Evolutionary conservation across 2,113 vertebrate genomes (phyloP).

Genomic region (Dromiciops gliroides): DNA sequence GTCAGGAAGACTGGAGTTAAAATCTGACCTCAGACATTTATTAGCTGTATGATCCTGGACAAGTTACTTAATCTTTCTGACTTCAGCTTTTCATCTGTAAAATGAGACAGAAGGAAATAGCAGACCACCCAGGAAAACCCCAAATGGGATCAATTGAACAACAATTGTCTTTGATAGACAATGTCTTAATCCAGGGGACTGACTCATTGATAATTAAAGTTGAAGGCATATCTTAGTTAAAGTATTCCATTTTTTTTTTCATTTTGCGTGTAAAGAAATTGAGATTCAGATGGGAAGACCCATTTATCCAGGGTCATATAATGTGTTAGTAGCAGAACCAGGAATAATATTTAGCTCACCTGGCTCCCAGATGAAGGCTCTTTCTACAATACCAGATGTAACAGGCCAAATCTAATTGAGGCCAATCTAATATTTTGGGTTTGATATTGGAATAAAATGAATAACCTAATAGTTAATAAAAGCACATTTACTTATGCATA

Average conservation of each 20-base stretch:
- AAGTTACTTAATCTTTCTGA: too few relatives aligned
- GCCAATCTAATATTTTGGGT: too few relatives aligned
- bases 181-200: background rate
- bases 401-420: too few relatives aligned
- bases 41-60: background rate
- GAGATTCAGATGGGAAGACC: background rate
- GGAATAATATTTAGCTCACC: background rate
- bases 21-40: background rate
- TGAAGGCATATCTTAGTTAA: too few relatives aligned
- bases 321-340: background rate
- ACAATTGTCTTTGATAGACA: background rate
- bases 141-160: background rate
- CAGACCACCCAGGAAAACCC: background rate
- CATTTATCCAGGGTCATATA: background rate
- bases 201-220: background rate
- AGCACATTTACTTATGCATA: fast-evolving
- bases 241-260: too few relatives aligned
- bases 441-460: background rate
- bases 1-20: background rate
- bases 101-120: background rate
- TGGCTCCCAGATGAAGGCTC: background rate
- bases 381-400: too few relatives aligned
- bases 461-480: background rate
- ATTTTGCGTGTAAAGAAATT: background rate
- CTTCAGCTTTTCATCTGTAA: background rate